phyloP scores from a whole-genome alignment of 2,113 vertebrate species.

The Sinocyclocheilus maitianheensis region DNA sequence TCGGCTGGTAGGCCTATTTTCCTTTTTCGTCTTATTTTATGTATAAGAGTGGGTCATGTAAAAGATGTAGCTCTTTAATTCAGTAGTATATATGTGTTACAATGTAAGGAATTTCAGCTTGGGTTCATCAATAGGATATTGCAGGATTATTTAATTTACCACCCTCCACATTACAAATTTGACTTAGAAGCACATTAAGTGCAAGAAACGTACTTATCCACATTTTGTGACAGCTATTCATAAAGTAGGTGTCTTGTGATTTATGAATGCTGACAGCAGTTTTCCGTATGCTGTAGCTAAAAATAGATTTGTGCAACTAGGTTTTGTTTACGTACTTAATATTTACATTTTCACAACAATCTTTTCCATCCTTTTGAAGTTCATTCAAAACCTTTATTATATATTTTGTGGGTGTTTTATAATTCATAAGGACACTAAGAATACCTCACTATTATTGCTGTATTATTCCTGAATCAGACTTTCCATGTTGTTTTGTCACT shows the following conservation, averaged over 20 bases:
- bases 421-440: not conserved
- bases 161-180: not conserved
- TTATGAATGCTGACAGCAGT: not conserved
- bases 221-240: not conserved
- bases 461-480: not conserved
- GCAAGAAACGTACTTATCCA: not conserved
- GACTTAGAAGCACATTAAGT: not conserved
- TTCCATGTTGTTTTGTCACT: constrained; percentile 16
- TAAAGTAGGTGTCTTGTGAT: not conserved
- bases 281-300: not conserved
- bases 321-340: not conserved
- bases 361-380: not conserved
- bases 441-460: not conserved
- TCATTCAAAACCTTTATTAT: not conserved
- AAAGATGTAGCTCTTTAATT: too few species aligned
- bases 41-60: too few species aligned
- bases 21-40: not conserved
- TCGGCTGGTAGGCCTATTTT: not conserved
- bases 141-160: not conserved
- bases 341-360: not conserved
- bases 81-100: not conserved
- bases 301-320: not conserved
- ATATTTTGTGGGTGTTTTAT: not conserved
- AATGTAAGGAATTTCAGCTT: not conserved
- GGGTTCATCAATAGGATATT: not conserved